phyloP scores from a whole-genome alignment of 1,140 invertebrate species.

The Leptestheria dahalacensis region DNA sequence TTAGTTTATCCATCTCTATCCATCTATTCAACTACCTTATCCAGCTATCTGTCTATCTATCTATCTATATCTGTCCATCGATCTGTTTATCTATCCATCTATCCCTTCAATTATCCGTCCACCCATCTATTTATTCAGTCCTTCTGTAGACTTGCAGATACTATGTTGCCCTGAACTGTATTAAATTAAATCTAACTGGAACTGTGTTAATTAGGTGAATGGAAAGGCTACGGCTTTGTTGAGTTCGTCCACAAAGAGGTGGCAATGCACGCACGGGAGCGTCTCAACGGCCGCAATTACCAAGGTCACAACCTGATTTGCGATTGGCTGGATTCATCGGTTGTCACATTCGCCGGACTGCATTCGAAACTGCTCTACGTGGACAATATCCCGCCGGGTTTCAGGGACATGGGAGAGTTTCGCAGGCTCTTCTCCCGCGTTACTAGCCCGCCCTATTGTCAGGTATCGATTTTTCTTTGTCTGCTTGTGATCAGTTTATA shows the following conservation, averaged over 20 bases:
- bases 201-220: slow-evolving; percentile 28
- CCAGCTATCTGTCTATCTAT: too few species aligned
- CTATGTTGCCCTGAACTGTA: too few species aligned
- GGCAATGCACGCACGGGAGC: slow-evolving; percentile 32
- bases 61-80: too few species aligned
- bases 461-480: too few species aligned
- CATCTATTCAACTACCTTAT: too few species aligned
- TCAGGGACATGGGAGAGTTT: slow-evolving; percentile 37
- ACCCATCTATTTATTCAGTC: too few species aligned
- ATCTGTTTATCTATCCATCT: too few species aligned
- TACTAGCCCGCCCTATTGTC: slow-evolving; percentile 40
- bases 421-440: slow-evolving; percentile 35
- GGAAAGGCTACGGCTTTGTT: slow-evolving; percentile 44
- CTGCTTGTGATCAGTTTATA: too few species aligned
- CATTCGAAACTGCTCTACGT: slow-evolving; percentile 39
- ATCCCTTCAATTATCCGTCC: too few species aligned
- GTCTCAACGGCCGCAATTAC: slow-evolving; percentile 33
- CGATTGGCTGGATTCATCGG: slow-evolving; percentile 36
- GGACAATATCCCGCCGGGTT: slow-evolving; percentile 36
- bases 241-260: slow-evolving; percentile 37
- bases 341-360: slow-evolving; percentile 34
- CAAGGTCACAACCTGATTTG: slow-evolving; percentile 32
- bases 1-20: too few species aligned
- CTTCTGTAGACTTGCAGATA: too few species aligned
- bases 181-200: neutral